Percentiles rank a stretch among this genome's conserved stretches.
Evolutionary conservation across 2,888 invertebrate species (phyloP).

Genomic region (Caenorhabditis macrosperma): DNA sequence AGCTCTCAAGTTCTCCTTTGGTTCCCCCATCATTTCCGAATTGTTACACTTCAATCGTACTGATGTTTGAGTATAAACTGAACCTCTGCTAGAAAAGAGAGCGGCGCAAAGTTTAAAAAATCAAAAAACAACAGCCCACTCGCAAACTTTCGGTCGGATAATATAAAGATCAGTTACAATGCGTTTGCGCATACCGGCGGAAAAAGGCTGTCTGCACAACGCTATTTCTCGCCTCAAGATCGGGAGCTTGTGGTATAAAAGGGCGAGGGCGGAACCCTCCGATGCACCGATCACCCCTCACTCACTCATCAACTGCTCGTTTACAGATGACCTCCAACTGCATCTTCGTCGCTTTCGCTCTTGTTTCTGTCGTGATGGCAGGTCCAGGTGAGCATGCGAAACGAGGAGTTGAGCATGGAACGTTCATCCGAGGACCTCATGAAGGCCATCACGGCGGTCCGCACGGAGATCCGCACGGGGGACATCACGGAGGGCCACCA

Average conservation of each 20-base stretch:
- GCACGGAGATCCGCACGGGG: constrained; percentile 1
- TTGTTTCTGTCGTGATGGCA: constrained; percentile 1
- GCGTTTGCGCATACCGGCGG: constrained; percentile 2
- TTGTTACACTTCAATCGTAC: no score
- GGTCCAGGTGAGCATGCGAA: constrained; percentile 1
- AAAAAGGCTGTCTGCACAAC: not conserved
- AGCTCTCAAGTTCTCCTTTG: no score
- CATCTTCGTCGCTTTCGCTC: not conserved
- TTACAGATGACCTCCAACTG: constrained; percentile 7
- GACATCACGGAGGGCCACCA: constrained; percentile 15
- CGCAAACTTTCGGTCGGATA: constrained; percentile 20
- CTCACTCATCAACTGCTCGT: no score
- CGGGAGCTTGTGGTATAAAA: constrained; percentile 1
- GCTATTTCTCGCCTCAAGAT: not conserved
- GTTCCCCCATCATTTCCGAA: no score
- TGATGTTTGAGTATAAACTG: no score
- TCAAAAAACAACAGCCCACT: constrained; percentile 10
- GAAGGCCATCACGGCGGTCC: constrained; percentile 3
- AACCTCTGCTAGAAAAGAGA: no score
- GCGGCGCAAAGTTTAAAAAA: constrained; percentile 23
- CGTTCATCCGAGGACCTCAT: not conserved
- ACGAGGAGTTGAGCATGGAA: not conserved
- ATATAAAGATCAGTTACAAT: constrained; percentile 48
- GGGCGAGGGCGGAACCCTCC: not conserved
- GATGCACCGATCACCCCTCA: not conserved